Percentiles rank a stretch among this genome's conserved stretches.
Evolutionary conservation across 2,797 vertebrate species (phyloP).

Genomic region (Danio tinwini): DNA sequence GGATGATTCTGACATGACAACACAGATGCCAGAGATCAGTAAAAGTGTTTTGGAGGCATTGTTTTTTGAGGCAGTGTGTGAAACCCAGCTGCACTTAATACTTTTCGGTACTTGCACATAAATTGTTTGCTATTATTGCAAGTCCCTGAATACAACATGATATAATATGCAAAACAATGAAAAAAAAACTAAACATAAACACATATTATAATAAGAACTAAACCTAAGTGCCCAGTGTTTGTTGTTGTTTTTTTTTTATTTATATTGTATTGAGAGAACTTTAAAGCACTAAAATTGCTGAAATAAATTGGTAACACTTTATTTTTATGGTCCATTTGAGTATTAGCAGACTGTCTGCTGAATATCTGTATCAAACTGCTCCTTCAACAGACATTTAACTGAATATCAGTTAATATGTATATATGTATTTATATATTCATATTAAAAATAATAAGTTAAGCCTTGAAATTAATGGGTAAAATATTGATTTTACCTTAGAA

Average conservation of each 20-base stretch:
- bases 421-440: no score
- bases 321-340: no score
- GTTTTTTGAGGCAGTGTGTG: not conserved
- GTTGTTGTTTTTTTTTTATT: no score
- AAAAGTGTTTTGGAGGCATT: not conserved
- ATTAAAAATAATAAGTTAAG: no score
- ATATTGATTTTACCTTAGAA: not conserved
- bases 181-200: not conserved
- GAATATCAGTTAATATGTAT: no score
- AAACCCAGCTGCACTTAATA: not conserved
- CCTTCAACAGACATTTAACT: no score
- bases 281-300: no score
- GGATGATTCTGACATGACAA: conserved; percentile 4
- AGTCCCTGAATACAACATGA: not conserved
- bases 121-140: not conserved
- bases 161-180: not conserved
- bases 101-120: not conserved
- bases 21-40: not conserved
- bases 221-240: no score
- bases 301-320: no score
- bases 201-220: not conserved
- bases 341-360: no score
- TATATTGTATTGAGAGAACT: no score
- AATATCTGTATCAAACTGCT: no score
- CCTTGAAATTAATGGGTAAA: not conserved